Conservation (phyloP, 1,140 invertebrate species). For the Aporrectodea caliginosa region DNA sequence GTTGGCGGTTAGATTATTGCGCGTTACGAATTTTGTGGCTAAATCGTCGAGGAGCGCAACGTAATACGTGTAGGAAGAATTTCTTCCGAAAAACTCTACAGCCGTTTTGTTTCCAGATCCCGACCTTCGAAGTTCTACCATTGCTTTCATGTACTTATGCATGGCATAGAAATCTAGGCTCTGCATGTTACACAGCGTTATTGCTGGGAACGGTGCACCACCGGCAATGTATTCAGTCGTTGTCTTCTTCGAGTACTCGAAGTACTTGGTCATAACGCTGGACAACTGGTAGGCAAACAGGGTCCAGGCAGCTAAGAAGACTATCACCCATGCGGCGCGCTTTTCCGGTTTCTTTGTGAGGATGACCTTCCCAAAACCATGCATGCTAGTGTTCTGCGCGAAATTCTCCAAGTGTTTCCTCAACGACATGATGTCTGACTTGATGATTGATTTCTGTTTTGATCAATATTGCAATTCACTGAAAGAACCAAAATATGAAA, state of each 20-base stretch:
- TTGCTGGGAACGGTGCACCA: background rate
- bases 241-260: background rate
- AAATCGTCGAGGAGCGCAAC: background rate
- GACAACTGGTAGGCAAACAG: background rate
- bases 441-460: no score
- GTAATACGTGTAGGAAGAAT: background rate
- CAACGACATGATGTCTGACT: background rate
- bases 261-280: background rate
- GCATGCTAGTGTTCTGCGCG: background rate
- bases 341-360: background rate
- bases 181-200: background rate
- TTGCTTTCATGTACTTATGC: background rate
- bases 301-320: background rate
- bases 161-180: background rate
- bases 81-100: background rate
- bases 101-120: background rate
- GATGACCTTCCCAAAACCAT: background rate
- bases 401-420: background rate
- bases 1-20: background rate
- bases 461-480: no score
- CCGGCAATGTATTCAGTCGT: background rate
- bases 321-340: background rate
- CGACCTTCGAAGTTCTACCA: background rate
- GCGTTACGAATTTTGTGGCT: no score
- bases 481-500: no score